These are phyloP conservation scores for Watsonalla binaria DNA, from an alignment of 2,888 invertebrate genomes.

Conservation along the genomic window DNA sequence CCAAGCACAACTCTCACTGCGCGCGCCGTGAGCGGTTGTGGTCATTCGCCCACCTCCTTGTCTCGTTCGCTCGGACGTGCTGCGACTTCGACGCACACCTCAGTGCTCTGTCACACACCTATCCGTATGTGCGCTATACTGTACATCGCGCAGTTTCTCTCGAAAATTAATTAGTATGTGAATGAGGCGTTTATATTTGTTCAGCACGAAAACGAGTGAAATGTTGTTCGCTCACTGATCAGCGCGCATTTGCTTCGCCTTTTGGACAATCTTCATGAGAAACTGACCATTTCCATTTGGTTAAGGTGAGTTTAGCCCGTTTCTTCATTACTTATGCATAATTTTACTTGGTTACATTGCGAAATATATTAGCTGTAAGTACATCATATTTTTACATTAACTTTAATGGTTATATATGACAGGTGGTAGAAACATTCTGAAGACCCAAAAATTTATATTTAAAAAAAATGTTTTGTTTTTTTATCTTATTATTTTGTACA, in stretches of 20 bases:
- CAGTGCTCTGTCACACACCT: constrained; percentile 59
- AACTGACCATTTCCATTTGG: constrained; percentile 46
- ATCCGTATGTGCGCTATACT: constrained; percentile 55
- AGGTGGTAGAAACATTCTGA: too few relatives aligned
- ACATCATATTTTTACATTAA: too few relatives aligned
- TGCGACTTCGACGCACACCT: constrained; percentile 40
- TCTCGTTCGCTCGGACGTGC: constrained; percentile 35
- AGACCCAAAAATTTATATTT: too few relatives aligned
- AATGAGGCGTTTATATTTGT: constrained; percentile 63
- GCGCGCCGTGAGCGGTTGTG: constrained; percentile 72
- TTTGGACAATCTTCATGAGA: constrained; percentile 64
- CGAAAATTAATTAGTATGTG: constrained; percentile 69
- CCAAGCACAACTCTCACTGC: constrained; percentile 71
- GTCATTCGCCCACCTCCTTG: constrained; percentile 53
- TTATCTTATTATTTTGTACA: constrained; percentile 7
- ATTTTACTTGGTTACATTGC: background rate
- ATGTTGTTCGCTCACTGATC: constrained; percentile 62
- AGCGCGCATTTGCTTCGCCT: constrained; percentile 38
- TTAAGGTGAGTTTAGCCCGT: constrained; percentile 46
- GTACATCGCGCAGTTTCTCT: constrained; percentile 62
- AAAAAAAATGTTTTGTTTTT: too few relatives aligned
- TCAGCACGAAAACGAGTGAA: constrained; percentile 66
- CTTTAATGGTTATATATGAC: too few relatives aligned
- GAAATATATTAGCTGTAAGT: background rate
- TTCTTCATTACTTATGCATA: constrained; percentile 3